phyloP scores from a whole-genome alignment of 2,113 vertebrate genomes.

The Condylura cristata region DNA sequence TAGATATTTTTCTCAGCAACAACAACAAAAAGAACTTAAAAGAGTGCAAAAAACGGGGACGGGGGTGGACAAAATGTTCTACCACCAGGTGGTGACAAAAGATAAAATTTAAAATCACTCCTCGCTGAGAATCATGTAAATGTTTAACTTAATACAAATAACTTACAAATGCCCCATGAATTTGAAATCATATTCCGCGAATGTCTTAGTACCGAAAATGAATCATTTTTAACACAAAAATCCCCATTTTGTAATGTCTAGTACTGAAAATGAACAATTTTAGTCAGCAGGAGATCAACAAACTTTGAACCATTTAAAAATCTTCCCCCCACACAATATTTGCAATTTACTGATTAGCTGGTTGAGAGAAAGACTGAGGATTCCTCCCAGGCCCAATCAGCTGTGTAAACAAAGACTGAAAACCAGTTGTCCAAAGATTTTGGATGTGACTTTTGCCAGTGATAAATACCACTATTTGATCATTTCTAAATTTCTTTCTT shows the following conservation, averaged over 20 bases:
- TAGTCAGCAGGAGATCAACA: conserved; percentile 50
- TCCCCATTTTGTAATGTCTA: not conserved
- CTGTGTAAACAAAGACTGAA: not conserved
- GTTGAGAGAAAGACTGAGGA: not conserved
- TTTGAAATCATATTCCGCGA: not conserved
- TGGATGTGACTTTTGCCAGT: not conserved
- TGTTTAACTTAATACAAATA: not conserved
- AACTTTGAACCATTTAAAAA: not conserved
- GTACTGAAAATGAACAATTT: not conserved
- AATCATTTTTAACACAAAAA: not conserved
- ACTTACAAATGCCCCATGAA: not conserved
- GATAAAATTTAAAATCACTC: conserved; percentile 55
- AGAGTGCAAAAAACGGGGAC: not conserved
- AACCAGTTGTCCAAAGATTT: not conserved
- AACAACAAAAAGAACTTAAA: not conserved
- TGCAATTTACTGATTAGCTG: not conserved
- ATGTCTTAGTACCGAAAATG: not conserved
- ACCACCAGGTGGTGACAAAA: conserved; percentile 72
- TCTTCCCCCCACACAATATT: not conserved
- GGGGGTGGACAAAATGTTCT: not conserved
- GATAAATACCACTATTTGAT: not conserved
- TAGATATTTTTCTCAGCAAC: conserved; percentile 8
- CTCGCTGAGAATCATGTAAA: rapidly evolving
- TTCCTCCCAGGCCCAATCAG: rapidly evolving
- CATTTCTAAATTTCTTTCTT: not conserved